phyloP scores from a whole-genome alignment of 2,888 invertebrate genomes.

The Drosophila demipolita region DNA sequence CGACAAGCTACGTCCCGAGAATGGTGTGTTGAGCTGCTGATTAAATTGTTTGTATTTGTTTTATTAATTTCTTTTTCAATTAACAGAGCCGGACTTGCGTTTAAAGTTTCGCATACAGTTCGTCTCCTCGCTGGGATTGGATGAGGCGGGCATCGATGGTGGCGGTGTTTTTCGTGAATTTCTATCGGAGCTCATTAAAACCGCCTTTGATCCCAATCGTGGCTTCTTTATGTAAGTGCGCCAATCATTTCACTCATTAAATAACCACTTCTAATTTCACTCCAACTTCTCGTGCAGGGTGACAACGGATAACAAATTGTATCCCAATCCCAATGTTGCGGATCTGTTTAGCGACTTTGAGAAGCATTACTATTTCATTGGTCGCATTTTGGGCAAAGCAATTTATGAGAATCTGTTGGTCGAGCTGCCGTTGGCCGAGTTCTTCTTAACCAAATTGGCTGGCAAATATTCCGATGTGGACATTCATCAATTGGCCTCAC shows the following conservation, averaged over 20 bases:
- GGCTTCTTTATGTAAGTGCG: constrained; percentile 91
- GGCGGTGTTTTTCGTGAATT: constrained; percentile 99
- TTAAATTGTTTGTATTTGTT: neutral
- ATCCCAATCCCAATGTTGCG: constrained; percentile 97
- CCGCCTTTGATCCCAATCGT: constrained; percentile 98
- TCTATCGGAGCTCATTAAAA: constrained; percentile 95
- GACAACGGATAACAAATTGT: constrained; percentile 96
- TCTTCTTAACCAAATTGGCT: constrained; percentile 95
- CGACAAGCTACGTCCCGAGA: constrained; percentile 95
- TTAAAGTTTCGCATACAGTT: constrained; percentile 94
- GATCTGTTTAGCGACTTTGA: constrained; percentile 93
- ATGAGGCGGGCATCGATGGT: constrained; percentile 98
- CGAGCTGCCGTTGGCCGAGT: constrained; percentile 97
- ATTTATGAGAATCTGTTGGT: constrained; percentile 97
- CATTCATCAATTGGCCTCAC: constrained; percentile 95
- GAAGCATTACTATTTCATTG: constrained; percentile 97
- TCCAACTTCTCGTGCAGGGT: constrained; percentile 84
- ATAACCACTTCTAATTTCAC: neutral
- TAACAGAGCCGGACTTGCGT: constrained; percentile 93
- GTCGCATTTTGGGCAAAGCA: constrained; percentile 97
- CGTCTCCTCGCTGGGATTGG: constrained; percentile 94
- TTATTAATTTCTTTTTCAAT: constrained; percentile 1
- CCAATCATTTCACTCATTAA: neutral
- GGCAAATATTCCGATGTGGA: constrained; percentile 91
- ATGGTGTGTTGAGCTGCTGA: constrained; percentile 87